Base-by-base conservation (phyloP, 1,140 invertebrate genomes). In the Meloidogyne floridensis region DNA sequence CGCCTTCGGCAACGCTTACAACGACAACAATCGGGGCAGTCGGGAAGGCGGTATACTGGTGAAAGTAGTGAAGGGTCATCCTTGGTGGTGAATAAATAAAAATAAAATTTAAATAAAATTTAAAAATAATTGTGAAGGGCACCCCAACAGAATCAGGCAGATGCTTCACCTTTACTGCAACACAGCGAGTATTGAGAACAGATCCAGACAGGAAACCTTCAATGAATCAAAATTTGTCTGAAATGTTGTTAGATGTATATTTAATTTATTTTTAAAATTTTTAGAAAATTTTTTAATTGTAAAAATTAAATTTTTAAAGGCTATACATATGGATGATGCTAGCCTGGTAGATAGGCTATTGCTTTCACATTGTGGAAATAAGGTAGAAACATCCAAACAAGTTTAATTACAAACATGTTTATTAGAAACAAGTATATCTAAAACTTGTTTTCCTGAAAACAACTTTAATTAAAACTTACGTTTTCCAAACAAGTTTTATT, bases 121-220 rank as follows among this genome's bases (percentile, higher is more conserved):
- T 13, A 15, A 32, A 32, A 32, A 32, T 53, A 5, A 20, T 13
- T 53, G 51, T 53, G 32, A 11, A 79, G 53, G 88, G 88, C 32
- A 89, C 88, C 47, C 88, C 88, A 56, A 90, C 89, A n/a, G 88
- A 89, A 65, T 90, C 89, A 15, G 88, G 88, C 2, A 78, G 88
- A 54, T 90, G 88, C 51, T 89, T 89, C 79, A 89, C 88, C 4
- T 89, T 89, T 75, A 89, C 87, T 10, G 86, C 87, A 11, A 78
- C 86, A 15, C 87, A 85, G 56, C 84, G 86, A 15, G 81, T 87
- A 72, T 74, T 84, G 13, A 83, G 81, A 20, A 82, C 42, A 43
- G 71, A 83, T 5, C 89, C 90, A 74, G 88, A 89, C 43, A 73
- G 88, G 32, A 89, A 89, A 80, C 89, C 88, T 56, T 89, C 87